phyloP scores from a whole-genome alignment of 2,797 vertebrate species.

The Platalea minor region DNA sequence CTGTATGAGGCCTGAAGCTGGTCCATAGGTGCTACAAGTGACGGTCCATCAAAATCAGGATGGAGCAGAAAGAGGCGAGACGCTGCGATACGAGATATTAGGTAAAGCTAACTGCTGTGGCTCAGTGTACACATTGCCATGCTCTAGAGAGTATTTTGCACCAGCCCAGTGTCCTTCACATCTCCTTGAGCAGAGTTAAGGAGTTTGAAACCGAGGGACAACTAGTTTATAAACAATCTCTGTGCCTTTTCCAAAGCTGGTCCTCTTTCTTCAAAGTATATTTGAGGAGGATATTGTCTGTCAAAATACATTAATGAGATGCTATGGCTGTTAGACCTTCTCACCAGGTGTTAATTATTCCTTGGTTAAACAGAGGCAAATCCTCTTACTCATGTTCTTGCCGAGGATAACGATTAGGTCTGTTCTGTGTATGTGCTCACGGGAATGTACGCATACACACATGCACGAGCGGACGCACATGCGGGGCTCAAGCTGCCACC shows the following conservation, averaged over 20 bases:
- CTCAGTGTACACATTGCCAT: neutral
- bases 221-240: neutral
- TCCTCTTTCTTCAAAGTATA: neutral
- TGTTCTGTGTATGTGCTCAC: neutral
- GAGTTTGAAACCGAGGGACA: neutral
- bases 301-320: neutral
- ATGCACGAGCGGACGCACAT: fast-evolving
- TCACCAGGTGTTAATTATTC: neutral
- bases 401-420: neutral
- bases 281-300: fast-evolving
- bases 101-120: neutral
- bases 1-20: neutral
- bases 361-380: constrained; percentile 20
- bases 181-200: neutral
- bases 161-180: neutral
- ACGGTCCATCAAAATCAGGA: neutral
- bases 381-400: neutral
- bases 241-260: neutral
- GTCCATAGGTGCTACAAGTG: neutral
- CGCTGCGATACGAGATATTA: neutral
- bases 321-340: neutral
- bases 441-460: neutral
- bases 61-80: neutral
- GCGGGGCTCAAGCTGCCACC: neutral
- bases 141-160: neutral